Base-by-base conservation (phyloP, 2,888 invertebrate genomes). In the Eupsilia transversa region DNA sequence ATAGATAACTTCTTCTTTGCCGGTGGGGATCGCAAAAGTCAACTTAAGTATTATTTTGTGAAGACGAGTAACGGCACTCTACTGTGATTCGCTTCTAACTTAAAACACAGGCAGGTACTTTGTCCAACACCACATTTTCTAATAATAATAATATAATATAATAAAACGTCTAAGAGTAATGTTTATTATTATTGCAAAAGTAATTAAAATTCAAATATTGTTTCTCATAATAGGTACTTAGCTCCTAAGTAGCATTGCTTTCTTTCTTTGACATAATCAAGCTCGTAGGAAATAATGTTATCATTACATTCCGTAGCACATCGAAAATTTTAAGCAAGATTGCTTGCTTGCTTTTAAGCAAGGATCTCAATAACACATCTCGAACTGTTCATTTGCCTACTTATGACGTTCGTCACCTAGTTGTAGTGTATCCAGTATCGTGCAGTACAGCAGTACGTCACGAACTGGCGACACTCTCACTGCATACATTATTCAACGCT, bases 401-500 rank as follows among this genome's bases (percentile, higher is more conserved):
- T 7, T 7, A 6, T 35, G 1, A 27, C 33, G 41, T n/a, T n/a
- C 23, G 27, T 35, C 27, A n/a, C 23, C 12, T 12, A 23, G 41
- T 57, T 14, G 17, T 43, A 43, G 43, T 46, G 27, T 27, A 30
- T 30, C n/a, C n/a, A n/a, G n/a, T n/a, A n/a, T n/a, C n/a, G n/a
- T 46, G n/a, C 20, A 20, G 12, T 27, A 6, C 35, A n/a, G 12
- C 65, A 43, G 65, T 20, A 5, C 33, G 49, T 80, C 65, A 33
- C 59, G 27, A 33, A 23, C 20, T 43, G 27, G 12, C 41, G 35
- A 61, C 49, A 61, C 77, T 72, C 38, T 70, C 72, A 38, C 72
- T 61, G 30, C 49, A 61, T 61, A 60, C 60, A 73, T 80, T 66
- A 72, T 80, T 78, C 80, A 78, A 35, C 38, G 33, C 33, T 10